Conservation (phyloP, 2,797 vertebrate genomes). For the Poeciliopsis paucimaculata region DNA sequence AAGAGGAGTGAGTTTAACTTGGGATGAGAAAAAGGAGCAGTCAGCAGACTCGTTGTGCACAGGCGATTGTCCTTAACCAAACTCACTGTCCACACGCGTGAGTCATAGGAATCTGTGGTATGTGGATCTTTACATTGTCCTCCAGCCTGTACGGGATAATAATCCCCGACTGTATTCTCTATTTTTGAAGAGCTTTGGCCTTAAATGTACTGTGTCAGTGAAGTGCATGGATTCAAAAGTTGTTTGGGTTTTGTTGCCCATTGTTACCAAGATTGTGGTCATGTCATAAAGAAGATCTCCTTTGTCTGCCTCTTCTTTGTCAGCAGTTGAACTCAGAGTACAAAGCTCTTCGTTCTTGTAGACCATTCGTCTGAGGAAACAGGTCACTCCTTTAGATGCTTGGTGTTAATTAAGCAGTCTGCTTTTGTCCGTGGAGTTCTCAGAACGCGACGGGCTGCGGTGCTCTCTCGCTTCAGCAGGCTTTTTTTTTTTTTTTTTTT, state of each 20-base stretch:
- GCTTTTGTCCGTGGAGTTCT: conserved; percentile 27
- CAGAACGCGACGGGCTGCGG: conserved; percentile 14
- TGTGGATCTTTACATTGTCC: conserved; percentile 70
- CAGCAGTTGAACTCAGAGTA: conserved; percentile 19
- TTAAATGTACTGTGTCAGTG: conserved; percentile 39
- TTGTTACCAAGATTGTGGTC: background rate
- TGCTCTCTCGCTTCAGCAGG: conserved; percentile 12
- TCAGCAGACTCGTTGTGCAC: conserved; percentile 71
- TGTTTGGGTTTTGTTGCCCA: background rate
- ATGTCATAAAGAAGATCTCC: background rate
- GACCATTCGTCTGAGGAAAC: conserved; percentile 36
- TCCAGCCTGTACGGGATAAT: conserved; percentile 53
- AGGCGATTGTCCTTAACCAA: conserved; percentile 5
- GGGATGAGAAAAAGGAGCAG: conserved; percentile 46
- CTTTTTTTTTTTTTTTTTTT: conserved; percentile 12
- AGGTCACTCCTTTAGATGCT: conserved; percentile 56
- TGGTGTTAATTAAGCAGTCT: conserved; percentile 46
- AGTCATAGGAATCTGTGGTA: conserved; percentile 72
- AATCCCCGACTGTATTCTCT: conserved; percentile 41
- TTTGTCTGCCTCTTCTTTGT: conserved; percentile 10
- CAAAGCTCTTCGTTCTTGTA: conserved; percentile 25
- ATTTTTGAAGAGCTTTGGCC: conserved; percentile 40
- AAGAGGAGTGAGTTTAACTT: conserved; percentile 37
- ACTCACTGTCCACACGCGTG: conserved; percentile 59
- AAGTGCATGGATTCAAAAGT: conserved; percentile 30